phyloP scores from a whole-genome alignment of 35 echinoderm and acorn worm genomes.

The Chiridota heheva region DNA sequence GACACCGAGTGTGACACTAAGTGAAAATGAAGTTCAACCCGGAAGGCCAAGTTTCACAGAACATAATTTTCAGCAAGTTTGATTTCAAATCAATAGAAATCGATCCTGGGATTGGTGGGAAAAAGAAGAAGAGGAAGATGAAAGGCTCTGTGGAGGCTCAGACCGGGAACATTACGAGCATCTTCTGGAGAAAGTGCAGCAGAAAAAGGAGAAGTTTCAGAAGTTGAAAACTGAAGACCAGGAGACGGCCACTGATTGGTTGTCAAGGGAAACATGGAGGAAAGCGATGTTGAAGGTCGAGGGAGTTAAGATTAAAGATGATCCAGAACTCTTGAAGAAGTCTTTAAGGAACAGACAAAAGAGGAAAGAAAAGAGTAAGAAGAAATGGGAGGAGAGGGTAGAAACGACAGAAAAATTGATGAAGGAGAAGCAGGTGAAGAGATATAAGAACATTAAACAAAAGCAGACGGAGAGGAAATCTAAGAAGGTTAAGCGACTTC shows the following conservation, averaged over 20 bases:
- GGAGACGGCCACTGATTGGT: slow-evolving; percentile 61
- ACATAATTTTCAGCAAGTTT: slow-evolving; percentile 75
- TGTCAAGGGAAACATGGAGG: slow-evolving; percentile 71
- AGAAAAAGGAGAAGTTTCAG: slow-evolving; percentile 68
- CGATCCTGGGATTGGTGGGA: background rate
- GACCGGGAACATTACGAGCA: slow-evolving; percentile 67
- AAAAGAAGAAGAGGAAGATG: slow-evolving; percentile 71
- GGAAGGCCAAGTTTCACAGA: background rate
- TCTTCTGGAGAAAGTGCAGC: slow-evolving; percentile 77
- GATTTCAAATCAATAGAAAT: slow-evolving; percentile 53
- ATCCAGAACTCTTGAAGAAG: slow-evolving; percentile 85
- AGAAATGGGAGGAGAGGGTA: slow-evolving; percentile 75
- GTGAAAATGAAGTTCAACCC: background rate
- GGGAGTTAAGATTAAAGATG: slow-evolving; percentile 81
- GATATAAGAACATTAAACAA: slow-evolving; percentile 68
- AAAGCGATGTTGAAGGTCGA: slow-evolving; percentile 67
- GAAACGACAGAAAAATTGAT: slow-evolving; percentile 57
- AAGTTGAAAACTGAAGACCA: slow-evolving; percentile 82
- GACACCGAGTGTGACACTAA: background rate
- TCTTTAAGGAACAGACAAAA: slow-evolving; percentile 77
- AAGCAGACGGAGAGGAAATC: slow-evolving; percentile 51
- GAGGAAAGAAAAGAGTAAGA: slow-evolving; percentile 67
- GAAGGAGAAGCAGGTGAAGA: slow-evolving; percentile 65
- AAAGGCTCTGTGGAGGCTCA: slow-evolving; percentile 51
- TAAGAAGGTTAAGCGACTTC: slow-evolving; percentile 89